Percentiles rank a stretch among this genome's conserved stretches.
phyloP scores from a whole-genome alignment of 1,140 invertebrate species.

The Phocides pigmalion region DNA sequence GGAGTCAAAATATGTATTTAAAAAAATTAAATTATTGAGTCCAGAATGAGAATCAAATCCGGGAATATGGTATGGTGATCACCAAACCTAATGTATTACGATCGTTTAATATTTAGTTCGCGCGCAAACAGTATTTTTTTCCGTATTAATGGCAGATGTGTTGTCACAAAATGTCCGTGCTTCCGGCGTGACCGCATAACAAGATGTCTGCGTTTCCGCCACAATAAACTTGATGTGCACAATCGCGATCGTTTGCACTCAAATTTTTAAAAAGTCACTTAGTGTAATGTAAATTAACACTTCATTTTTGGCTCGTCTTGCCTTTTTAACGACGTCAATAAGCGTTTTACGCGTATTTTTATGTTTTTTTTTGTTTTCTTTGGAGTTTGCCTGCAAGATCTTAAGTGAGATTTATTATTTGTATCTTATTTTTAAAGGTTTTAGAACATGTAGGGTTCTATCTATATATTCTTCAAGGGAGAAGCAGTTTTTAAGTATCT shows the following conservation, averaged over 20 bases:
- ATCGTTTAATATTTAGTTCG: background rate
- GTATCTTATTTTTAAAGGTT: too few relatives aligned
- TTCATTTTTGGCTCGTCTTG: slow-evolving; percentile 13
- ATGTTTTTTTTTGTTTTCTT: too few relatives aligned
- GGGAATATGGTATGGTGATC: too few relatives aligned
- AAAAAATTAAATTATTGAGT: too few relatives aligned
- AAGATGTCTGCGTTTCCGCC: slow-evolving; percentile 51
- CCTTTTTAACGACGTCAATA: background rate
- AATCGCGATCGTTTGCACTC: slow-evolving; percentile 46
- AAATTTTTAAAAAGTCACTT: slow-evolving; percentile 24
- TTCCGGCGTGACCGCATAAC: slow-evolving; percentile 46
- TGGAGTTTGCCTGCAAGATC: too few relatives aligned
- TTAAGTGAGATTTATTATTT: too few relatives aligned
- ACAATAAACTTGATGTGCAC: slow-evolving; percentile 34
- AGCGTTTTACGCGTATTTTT: slow-evolving; percentile 1
- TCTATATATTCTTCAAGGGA: too few relatives aligned
- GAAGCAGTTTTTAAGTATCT: too few relatives aligned
- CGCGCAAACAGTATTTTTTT: slow-evolving; percentile 41
- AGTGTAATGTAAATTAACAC: slow-evolving; percentile 26
- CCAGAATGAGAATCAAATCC: too few relatives aligned
- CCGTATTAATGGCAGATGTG: slow-evolving; percentile 49
- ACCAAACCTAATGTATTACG: too few relatives aligned
- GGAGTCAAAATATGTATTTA: too few relatives aligned
- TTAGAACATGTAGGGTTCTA: too few relatives aligned
- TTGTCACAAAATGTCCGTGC: slow-evolving; percentile 49